These are phyloP conservation scores for Aphelocoma coerulescens DNA, from an alignment of 2,113 vertebrate genomes.

Conservation along the genomic window DNA sequence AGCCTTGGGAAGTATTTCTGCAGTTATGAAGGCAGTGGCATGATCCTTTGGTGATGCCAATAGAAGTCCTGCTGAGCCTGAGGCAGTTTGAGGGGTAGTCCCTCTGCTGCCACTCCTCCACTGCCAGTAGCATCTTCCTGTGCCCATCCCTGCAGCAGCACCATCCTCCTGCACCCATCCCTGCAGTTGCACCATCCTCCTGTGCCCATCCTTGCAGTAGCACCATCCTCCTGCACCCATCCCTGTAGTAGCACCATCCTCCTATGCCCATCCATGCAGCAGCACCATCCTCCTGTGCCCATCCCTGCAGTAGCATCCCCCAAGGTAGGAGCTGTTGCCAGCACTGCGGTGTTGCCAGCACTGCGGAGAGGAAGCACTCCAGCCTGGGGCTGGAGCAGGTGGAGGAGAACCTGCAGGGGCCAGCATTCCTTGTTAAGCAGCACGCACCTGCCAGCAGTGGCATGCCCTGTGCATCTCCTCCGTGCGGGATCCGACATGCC, in stretches of 20 bases:
- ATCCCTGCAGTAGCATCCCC: neutral
- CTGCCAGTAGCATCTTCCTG: neutral
- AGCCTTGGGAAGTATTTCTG: neutral
- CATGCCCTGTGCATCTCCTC: neutral
- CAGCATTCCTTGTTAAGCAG: neutral
- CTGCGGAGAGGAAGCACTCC: neutral
- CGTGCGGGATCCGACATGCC: neutral
- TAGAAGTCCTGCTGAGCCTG: neutral
- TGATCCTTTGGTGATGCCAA: neutral
- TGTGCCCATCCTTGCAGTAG: neutral
- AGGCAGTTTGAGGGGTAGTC: neutral
- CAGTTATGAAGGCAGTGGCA: neutral
- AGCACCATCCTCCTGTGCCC: neutral
- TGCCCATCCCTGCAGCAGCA: neutral
- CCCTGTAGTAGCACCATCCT: neutral
- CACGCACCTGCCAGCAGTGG: neutral
- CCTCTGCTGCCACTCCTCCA: neutral
- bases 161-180: neutral
- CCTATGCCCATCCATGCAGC: neutral
- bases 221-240: rapidly evolving
- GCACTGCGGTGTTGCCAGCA: too few species aligned
- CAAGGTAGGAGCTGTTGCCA: neutral
- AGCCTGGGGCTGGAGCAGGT: neutral
- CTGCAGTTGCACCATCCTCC: neutral
- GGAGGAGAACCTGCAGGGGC: neutral